Conservation (phyloP, 2,888 invertebrate species). For the Vanessa cardui region DNA sequence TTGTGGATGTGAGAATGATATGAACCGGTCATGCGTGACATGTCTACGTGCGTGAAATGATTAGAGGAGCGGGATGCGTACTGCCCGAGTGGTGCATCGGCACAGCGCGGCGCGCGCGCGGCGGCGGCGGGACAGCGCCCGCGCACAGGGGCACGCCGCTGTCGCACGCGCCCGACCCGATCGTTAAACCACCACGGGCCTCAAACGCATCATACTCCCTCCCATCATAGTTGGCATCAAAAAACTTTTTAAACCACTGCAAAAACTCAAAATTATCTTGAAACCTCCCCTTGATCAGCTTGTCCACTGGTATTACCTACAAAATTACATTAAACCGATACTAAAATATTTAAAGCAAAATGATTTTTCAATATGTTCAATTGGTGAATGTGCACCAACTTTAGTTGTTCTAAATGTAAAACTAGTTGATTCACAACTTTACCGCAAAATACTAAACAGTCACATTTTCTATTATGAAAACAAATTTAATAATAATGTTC, state of each 20-base stretch:
- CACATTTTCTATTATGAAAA: too few species aligned
- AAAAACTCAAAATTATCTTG: conserved; percentile 99
- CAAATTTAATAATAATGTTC: too few species aligned
- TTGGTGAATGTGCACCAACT: too few species aligned
- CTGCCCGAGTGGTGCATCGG: conserved; percentile 66
- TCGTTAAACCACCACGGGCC: conserved; percentile 90
- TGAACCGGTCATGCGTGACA: conserved; percentile 34
- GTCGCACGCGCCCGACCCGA: conserved; percentile 87
- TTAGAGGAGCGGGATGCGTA: conserved; percentile 61
- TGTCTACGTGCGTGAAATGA: conserved; percentile 52
- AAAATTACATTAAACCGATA: conserved; percentile 46
- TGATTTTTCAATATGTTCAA: too few species aligned
- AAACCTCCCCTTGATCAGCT: conserved; percentile 99
- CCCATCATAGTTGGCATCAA: conserved; percentile 99
- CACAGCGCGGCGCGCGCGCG: conserved; percentile 54
- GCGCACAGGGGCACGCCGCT: conserved; percentile 75
- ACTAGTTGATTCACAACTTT: too few species aligned
- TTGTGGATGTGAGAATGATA: conserved; percentile 15
- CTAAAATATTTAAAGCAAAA: not conserved
- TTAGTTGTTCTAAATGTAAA: too few species aligned
- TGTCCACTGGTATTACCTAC: conserved; percentile 99
- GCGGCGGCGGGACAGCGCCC: conserved; percentile 52
- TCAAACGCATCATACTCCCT: conserved; percentile 96
- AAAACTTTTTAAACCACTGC: conserved; percentile 99
- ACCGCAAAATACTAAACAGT: too few species aligned